phyloP scores from a whole-genome alignment of 2,797 vertebrate species.

The Notolepis coatsorum region DNA sequence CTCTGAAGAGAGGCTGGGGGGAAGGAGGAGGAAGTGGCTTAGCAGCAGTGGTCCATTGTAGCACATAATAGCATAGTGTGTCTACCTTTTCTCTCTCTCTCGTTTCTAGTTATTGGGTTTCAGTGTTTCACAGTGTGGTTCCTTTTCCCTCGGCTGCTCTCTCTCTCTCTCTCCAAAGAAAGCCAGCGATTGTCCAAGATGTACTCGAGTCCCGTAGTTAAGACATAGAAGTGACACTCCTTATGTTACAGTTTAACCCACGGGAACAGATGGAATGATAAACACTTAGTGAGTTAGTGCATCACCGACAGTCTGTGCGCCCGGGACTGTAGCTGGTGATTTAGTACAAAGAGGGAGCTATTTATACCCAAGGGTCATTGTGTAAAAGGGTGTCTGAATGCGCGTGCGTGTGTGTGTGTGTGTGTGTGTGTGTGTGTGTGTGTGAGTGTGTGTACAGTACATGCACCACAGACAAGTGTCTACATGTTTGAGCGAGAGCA shows the following conservation, averaged over 20 bases:
- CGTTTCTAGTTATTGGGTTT: neutral
- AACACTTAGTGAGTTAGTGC: constrained; percentile 12
- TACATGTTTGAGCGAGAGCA: constrained; percentile 54
- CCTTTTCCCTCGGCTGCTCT: neutral
- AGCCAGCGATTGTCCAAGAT: constrained; percentile 12
- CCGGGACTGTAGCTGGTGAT: constrained; percentile 24
- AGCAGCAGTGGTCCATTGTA: neutral
- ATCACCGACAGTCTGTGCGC: constrained; percentile 18
- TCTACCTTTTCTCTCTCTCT: too few species aligned
- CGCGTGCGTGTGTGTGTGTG: constrained; percentile 6
- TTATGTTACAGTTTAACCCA: neutral
- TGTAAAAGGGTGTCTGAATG: constrained; percentile 34
- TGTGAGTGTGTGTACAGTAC: constrained; percentile 3
- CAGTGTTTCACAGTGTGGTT: neutral
- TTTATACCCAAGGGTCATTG: constrained; percentile 41
- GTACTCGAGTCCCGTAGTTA: constrained; percentile 7
- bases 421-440: neutral
- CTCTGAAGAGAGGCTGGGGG: neutral
- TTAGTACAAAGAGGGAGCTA: neutral
- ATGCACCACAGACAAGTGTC: constrained; percentile 26
- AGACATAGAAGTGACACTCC: neutral
- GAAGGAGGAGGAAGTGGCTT: neutral
- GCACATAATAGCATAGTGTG: neutral
- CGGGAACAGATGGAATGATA: neutral
- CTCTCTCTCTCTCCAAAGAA: neutral